Evolutionary conservation across 30 jellyfish, hydroid and myxozoan genomes (phyloP).

Genomic region (Nemopilema nomurai): DNA sequence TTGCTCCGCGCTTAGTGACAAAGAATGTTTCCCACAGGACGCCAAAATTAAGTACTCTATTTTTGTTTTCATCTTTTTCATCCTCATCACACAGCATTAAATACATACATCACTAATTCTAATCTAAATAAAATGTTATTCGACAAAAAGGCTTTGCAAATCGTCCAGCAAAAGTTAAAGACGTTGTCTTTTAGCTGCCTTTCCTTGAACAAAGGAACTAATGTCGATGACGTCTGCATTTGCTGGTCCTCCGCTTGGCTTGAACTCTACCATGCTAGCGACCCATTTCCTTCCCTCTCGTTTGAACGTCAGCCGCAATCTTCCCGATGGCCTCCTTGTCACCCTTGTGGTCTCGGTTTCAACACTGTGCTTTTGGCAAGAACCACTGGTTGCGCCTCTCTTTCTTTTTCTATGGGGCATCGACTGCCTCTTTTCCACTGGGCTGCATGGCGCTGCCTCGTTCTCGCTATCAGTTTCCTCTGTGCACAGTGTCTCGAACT

Average conservation of each 20-base stretch:
- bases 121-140: too few relatives aligned
- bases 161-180: neutral
- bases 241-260: neutral
- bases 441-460: neutral
- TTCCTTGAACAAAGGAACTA: neutral
- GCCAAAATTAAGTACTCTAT: too few relatives aligned
- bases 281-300: conserved; percentile 15
- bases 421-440: neutral
- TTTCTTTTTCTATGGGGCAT: neutral
- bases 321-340: neutral
- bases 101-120: too few relatives aligned
- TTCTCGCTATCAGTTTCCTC: neutral
- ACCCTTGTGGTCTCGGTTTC: neutral
- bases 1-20: too few relatives aligned
- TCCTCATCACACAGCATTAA: too few relatives aligned
- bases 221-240: neutral
- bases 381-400: neutral
- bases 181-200: neutral
- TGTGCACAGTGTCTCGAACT: neutral
- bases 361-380: neutral
- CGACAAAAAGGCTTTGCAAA: neutral
- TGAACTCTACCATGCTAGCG: neutral
- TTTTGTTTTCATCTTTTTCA: too few relatives aligned
- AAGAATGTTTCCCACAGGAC: too few relatives aligned
- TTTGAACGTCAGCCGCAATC: neutral